Base-by-base conservation (phyloP, 2,113 vertebrate genomes). In the Apeltes quadracus region DNA sequence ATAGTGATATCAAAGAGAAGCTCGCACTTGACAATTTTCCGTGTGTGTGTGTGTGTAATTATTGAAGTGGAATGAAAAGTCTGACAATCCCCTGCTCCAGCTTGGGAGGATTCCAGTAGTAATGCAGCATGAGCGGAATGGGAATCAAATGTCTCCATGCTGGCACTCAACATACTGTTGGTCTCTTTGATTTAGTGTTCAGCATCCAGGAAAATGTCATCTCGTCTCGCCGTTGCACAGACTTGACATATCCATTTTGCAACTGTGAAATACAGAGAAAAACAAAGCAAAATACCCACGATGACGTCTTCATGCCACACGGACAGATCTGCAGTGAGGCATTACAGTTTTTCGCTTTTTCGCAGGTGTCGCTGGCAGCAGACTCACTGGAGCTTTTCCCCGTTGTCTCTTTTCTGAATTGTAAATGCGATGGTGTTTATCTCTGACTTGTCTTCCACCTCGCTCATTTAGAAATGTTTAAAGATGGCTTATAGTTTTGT, bases 201-300 rank as follows among this genome's bases (percentile, higher is more conserved):
- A 22, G 76, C 84, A 86, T 90, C 88, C 84, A 90, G 86, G 85
- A 85, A 90, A 92, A 91, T 92, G 88, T 92, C 87, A 91, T 71
- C 18, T 29, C 54, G 48, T 81, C 79, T 86, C 80, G 79, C 65
- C 75, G 56, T 84, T 87, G 89, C 87, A 81, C 81, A 84, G 76
- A 58, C 69, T 88, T 89, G 91, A 91, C 89, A 84, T 87, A 88
- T 92, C 79, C 83, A 88, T 91, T 90, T 85, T 84, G 73, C 69
- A 84, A 88, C 76, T 75, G 76, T 88, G 86, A 84, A 85, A 90
- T 69, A 74, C 72, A 78, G 82, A 86, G 76, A 79, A 67, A 90
- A 88, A 78, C 55, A 81, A 87, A 89, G 85, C 65, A 38, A 81
- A 89, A 79, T 63, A 78, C 48, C 84, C 32, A 12, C 73, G 67